Percentiles rank a stretch among this genome's conserved stretches.
Evolutionary conservation across 2,888 invertebrate species (phyloP).

Genomic region (Drosophila lutescens): DNA sequence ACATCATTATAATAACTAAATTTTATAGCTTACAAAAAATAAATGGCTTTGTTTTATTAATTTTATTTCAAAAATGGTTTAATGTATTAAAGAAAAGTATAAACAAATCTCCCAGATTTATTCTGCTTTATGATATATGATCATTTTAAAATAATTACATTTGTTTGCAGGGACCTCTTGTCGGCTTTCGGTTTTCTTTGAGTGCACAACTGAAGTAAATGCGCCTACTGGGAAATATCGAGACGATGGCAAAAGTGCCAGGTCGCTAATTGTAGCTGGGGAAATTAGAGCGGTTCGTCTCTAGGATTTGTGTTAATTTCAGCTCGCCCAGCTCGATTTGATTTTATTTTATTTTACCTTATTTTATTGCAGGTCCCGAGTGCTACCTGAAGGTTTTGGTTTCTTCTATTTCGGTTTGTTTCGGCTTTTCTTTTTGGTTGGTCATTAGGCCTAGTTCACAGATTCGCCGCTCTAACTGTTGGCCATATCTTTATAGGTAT

Average conservation of each 20-base stretch:
- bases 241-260: constrained; percentile 74
- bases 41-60: too few species aligned
- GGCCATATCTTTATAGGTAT: neutral
- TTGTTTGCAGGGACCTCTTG: neutral
- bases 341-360: constrained; percentile 14
- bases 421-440: constrained; percentile 6
- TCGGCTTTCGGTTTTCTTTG: neutral
- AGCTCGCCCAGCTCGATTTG: constrained; percentile 11
- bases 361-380: constrained; percentile 23
- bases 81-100: too few species aligned
- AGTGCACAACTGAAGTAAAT: constrained; percentile 9
- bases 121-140: too few species aligned
- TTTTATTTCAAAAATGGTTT: too few species aligned
- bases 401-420: neutral
- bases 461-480: constrained; percentile 15
- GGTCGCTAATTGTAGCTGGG: constrained; percentile 59
- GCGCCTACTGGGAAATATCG: constrained; percentile 56
- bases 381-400: constrained; percentile 28
- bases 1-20: too few species aligned
- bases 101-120: too few species aligned
- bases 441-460: constrained; percentile 19
- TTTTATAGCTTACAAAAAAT: too few species aligned
- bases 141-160: neutral
- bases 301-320: constrained; percentile 45
- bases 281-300: constrained; percentile 47